Percentiles rank a stretch among this genome's conserved stretches.
phyloP scores from a whole-genome alignment of 2,797 vertebrate genomes.

The Cyclopterus lumpus region DNA sequence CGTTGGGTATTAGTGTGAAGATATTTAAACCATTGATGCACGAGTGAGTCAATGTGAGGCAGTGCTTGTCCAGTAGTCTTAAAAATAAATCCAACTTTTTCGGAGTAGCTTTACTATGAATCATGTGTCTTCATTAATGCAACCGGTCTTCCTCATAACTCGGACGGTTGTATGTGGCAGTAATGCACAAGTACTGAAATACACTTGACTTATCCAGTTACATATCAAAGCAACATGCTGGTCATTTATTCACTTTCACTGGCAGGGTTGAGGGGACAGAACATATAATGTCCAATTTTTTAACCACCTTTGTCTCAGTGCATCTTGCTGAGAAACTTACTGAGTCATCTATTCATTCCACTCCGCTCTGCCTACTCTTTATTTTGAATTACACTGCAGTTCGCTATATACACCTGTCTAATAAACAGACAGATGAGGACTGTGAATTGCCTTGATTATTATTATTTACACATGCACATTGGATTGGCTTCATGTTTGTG shows the following conservation, averaged over 20 bases:
- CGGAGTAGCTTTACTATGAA: neutral
- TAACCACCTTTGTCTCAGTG: constrained; percentile 48
- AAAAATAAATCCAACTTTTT: neutral
- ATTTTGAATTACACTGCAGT: neutral
- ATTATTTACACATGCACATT: neutral
- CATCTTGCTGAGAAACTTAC: constrained; percentile 31
- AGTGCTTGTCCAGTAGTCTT: neutral
- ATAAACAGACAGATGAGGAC: neutral
- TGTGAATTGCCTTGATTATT: neutral
- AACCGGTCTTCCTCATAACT: neutral
- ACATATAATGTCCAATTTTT: constrained; percentile 58
- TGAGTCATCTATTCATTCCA: constrained; percentile 50
- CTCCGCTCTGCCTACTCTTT: neutral
- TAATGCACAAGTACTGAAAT: neutral
- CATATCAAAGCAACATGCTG: constrained; percentile 26
- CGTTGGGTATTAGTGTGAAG: neutral
- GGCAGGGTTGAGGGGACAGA: neutral
- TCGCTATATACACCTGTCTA: neutral
- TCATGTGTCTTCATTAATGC: neutral
- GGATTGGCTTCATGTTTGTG: neutral
- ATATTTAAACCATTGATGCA: neutral
- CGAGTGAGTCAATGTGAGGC: neutral
- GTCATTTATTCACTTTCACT: constrained; percentile 64
- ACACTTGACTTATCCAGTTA: neutral
- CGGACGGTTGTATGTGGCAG: neutral